phyloP scores from a whole-genome alignment of 1,140 invertebrate species.

The Eueides isabella region DNA sequence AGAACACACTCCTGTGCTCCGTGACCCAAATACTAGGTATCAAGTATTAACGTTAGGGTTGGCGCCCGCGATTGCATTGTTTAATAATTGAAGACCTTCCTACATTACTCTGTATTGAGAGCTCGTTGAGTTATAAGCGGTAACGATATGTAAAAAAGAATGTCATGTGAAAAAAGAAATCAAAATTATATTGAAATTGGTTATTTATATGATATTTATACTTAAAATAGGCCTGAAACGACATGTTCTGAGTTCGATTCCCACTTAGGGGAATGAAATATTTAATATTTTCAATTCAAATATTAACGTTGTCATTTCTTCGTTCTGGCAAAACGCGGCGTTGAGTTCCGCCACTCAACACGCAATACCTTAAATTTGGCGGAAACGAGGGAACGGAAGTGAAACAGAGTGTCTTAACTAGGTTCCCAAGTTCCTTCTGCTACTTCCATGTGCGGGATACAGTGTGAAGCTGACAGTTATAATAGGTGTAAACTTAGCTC shows the following conservation, averaged over 20 bases:
- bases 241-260: neutral
- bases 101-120: conserved; percentile 56
- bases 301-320: no score
- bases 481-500: no score
- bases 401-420: no score
- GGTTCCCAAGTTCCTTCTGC: no score
- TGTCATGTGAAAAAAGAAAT: no score
- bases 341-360: neutral
- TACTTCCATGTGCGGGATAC: neutral
- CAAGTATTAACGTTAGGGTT: conserved; percentile 76
- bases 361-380: neutral
- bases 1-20: conserved; percentile 13
- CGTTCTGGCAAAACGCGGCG: neutral
- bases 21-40: conserved; percentile 75
- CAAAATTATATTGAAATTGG: no score
- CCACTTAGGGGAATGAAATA: neutral
- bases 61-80: conserved; percentile 70
- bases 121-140: conserved; percentile 29
- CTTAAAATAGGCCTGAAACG: no score
- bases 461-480: no score
- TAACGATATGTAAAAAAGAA: conserved; percentile 18
- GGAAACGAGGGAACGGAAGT: no score
- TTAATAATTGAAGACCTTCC: conserved; percentile 76
- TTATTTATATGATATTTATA: no score
- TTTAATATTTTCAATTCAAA: no score